These are phyloP conservation scores for Spongilla lacustris DNA, from an alignment of 37 sponge, comb jelly and placozoan species.

Conservation along the genomic window DNA sequence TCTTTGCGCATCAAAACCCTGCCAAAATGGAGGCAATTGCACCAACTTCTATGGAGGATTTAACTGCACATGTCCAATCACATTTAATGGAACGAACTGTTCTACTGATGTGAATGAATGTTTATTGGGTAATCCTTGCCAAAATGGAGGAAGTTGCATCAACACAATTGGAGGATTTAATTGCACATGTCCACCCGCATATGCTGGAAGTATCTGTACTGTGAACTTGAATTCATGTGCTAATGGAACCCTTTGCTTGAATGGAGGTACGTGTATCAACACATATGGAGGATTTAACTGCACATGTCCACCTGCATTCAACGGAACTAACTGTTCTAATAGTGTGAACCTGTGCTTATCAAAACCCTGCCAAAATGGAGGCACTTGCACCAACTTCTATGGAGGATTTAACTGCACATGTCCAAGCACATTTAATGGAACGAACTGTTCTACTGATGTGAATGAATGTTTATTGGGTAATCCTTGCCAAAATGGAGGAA, in stretches of 20 bases:
- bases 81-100: constrained; percentile 56
- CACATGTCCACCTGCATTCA: constrained; percentile 8
- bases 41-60: background rate
- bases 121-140: background rate
- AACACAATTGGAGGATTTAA: constrained; percentile 23
- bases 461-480: constrained; percentile 13
- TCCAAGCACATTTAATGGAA: constrained; percentile 12
- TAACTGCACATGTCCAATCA: constrained; percentile 46
- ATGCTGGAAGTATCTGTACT: constrained; percentile 29
- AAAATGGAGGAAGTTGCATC: constrained; percentile 36
- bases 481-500: constrained; percentile 13
- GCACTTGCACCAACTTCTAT: constrained; percentile 22
- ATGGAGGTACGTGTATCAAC: constrained; percentile 32
- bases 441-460: constrained; percentile 8
- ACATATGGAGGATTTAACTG: constrained; percentile 12
- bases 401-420: constrained; percentile 34
- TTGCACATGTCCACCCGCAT: constrained; percentile 24
- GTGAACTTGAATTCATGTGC: constrained; percentile 25
- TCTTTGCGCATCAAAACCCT: constrained; percentile 24
- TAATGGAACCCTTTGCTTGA: constrained; percentile 18
- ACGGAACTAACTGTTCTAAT: constrained; percentile 3
- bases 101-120: constrained; percentile 45
- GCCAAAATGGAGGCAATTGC: constrained; percentile 69
- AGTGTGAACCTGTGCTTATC: constrained; percentile 27
- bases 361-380: constrained; percentile 18